Conservation (phyloP, 2,113 vertebrate genomes). For the Arizona elegans region DNA sequence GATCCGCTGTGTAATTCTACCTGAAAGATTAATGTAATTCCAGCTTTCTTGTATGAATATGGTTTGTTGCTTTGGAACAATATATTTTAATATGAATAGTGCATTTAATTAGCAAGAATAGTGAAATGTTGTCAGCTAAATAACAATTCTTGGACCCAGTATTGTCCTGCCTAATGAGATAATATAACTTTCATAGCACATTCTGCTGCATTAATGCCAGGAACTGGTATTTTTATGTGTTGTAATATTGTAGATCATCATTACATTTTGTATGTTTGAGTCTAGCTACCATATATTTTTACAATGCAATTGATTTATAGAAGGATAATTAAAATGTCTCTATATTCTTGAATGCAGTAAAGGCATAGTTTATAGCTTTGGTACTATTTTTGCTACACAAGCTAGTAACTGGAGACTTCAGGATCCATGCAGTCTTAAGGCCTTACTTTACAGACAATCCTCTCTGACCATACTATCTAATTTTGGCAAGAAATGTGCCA, state of each 20-base stretch:
- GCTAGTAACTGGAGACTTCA: not conserved
- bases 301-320: not conserved
- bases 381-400: not conserved
- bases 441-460: not conserved
- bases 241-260: not conserved
- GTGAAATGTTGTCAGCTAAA: conserved; percentile 3
- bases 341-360: not conserved
- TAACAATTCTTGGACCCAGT: conserved; percentile 3
- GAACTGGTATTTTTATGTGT: not conserved
- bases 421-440: not conserved
- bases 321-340: not conserved
- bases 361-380: not conserved
- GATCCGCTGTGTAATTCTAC: conserved; percentile 14
- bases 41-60: not conserved
- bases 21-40: conserved; percentile 42
- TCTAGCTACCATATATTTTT: not conserved
- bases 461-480: not conserved
- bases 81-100: conserved; percentile 1
- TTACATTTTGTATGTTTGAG: not conserved
- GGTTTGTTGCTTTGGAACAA: conserved; percentile 16
- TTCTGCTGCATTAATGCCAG: not conserved
- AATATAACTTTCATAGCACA: not conserved
- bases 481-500: not conserved
- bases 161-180: not conserved
- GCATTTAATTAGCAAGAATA: conserved; percentile 16